Evolutionary conservation across 2,888 invertebrate genomes (phyloP), one percentile per base, ranked within the genome.

Genomic region (Nebria brevicollis): DNA sequence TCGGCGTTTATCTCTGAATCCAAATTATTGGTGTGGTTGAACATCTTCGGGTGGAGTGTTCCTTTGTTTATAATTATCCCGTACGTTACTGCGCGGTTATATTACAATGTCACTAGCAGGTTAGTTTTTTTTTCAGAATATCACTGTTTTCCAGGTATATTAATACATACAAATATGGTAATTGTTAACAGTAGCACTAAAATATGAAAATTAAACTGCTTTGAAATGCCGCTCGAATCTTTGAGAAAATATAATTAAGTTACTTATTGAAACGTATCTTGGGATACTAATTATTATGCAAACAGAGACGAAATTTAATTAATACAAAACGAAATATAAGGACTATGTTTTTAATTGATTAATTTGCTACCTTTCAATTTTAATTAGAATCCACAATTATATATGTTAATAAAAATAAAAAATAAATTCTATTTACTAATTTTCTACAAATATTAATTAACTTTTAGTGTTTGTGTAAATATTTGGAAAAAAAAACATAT

Each of bases 1-100:
- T 93, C 95, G 84, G 96, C 98, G 4, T 98, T 98, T 89, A 95
- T 97, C 84, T 95, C 96, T 25, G 97, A 98, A 90, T 94, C 95
- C 84, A 94, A 94, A 83, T 92, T 98, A 83, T 92, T 97, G 85
- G 93, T 94, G 86, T 95, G 94, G 90, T 93, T 98, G 89, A 94
- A 95, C 88, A 91, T 92, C 54, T 92, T 96, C 76, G 98, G 98
- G 83, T 98, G 98, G 98, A 92, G 93, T 80, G 91, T 94, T 83
- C 96, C 97, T 2, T 91, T 92, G 73, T 87, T 94, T 82, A 92
- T 94, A 77, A 92, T 94, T 76, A 88, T 91, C 54, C 90, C 94
- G 84, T 94, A 96, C 89, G 93, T 93, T 0, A 89, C 90, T 80
- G 91, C 94, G n/a, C 91, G 96, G 78, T 92, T 91, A 11, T 87